Evolutionary conservation across 1,140 invertebrate species (phyloP).

Genomic region (Caenorhabditis briggsae): DNA sequence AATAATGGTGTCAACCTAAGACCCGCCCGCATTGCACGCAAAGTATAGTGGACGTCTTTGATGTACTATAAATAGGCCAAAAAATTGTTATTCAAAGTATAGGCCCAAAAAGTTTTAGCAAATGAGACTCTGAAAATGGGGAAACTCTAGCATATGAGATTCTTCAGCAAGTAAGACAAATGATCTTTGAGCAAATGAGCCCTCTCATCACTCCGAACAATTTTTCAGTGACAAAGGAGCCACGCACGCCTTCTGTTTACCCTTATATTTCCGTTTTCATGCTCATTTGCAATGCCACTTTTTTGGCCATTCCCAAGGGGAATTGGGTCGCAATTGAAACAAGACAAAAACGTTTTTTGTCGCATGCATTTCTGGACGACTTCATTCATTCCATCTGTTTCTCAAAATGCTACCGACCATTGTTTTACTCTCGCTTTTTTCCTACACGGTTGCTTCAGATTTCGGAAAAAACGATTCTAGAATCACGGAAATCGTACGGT

Average conservation of each 20-base stretch:
- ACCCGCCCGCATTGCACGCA: too few relatives aligned
- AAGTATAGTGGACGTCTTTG: too few relatives aligned
- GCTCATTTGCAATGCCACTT: slow-evolving; percentile 44
- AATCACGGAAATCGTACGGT: slow-evolving; percentile 22
- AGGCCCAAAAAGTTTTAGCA: too few relatives aligned
- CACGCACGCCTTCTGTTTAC: not conserved
- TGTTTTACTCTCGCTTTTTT: not conserved
- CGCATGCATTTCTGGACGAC: slow-evolving; percentile 43
- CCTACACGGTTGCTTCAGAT: not conserved
- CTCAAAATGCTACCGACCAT: not conserved
- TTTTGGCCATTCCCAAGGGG: slow-evolving; percentile 18
- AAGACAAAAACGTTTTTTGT: slow-evolving; percentile 46
- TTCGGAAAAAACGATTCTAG: not conserved
- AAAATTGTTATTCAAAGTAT: too few relatives aligned
- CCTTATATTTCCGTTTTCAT: slow-evolving; percentile 3
- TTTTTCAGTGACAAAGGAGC: not conserved
- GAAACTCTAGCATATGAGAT: too few relatives aligned
- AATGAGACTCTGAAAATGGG: too few relatives aligned
- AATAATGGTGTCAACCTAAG: too few relatives aligned
- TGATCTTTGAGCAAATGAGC: too few relatives aligned
- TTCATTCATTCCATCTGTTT: slow-evolving; percentile 36
- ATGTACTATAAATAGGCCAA: too few relatives aligned
- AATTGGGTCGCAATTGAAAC: slow-evolving; percentile 43
- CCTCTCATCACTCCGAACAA: not conserved
- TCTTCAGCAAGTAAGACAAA: too few relatives aligned